These are phyloP conservation scores for Melanotaenia pygmaea DNA, from an alignment of 2,797 vertebrate genomes.

Conservation along the genomic window DNA sequence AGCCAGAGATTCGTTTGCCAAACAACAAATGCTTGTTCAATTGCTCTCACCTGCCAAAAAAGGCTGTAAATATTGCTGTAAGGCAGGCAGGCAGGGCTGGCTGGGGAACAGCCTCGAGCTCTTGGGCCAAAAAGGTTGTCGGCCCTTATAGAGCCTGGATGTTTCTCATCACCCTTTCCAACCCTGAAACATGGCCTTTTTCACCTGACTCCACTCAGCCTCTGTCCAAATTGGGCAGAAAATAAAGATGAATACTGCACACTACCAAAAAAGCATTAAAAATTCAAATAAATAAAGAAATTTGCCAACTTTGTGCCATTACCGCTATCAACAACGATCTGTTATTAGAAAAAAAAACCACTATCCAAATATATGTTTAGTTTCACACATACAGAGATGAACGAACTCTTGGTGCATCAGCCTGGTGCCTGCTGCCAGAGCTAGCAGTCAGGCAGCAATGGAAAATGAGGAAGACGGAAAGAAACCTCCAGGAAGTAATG, in stretches of 20 bases:
- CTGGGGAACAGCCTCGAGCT: slow-evolving; percentile 57
- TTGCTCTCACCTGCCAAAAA: slow-evolving; percentile 73
- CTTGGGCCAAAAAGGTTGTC: slow-evolving; percentile 48
- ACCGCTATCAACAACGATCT: slow-evolving; percentile 55
- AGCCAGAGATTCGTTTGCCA: slow-evolving; percentile 67
- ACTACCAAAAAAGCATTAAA: slow-evolving; percentile 1
- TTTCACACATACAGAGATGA: slow-evolving; percentile 13
- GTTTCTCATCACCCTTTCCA: slow-evolving; percentile 38
- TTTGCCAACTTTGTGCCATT: not conserved
- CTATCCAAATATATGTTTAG: slow-evolving; percentile 28
- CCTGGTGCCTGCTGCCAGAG: slow-evolving; percentile 51
- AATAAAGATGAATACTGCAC: not conserved
- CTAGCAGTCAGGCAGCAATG: slow-evolving; percentile 18
- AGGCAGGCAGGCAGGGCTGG: slow-evolving; percentile 61
- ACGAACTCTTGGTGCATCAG: slow-evolving; percentile 31
- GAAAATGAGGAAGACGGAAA: slow-evolving; percentile 24
- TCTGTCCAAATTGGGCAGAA: slow-evolving; percentile 14
- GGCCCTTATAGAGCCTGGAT: slow-evolving; percentile 47
- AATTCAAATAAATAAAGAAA: not conserved
- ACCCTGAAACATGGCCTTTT: slow-evolving; percentile 36
- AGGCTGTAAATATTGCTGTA: slow-evolving; percentile 73
- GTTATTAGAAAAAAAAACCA: slow-evolving; percentile 41
- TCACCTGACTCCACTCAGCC: slow-evolving; percentile 24
- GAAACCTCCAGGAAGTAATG: slow-evolving; percentile 43
- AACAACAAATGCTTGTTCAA: slow-evolving; percentile 76